Base-by-base conservation (phyloP, 2,888 invertebrate species). In the Lobophora halterata region DNA sequence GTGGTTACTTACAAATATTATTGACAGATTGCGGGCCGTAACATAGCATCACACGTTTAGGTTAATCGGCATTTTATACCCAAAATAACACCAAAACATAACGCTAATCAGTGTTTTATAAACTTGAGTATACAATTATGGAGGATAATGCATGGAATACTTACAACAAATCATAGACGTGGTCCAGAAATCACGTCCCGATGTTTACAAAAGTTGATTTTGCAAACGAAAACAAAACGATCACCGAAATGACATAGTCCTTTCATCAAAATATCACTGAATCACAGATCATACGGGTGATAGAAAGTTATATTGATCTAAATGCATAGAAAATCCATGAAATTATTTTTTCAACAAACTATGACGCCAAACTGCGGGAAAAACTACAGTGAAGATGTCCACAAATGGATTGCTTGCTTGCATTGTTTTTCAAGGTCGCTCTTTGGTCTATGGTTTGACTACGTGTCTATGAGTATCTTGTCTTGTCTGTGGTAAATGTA, bases 301-400 rank as follows among this genome's bases (percentile, higher is more conserved):
- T 45, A 53, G 58, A 57, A 29, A 58, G 64, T 71, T 58, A 50
- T 71, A 71, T 61, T 72, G 65, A 68, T 76, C 73, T 80, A 81
- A 79, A 74, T 79, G 78, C 80, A 82, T 76, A 79, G 74, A 78
- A 82, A 82, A 75, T 55, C 70, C 65, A 62, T 64, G 51, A 65
- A 65, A 68, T 69, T 66, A 55, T 67, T 79, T 79, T 79, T 74
- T 73, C 21, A 72, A 73, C 72, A 79, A 74, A 71, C 67, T 76
- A 62, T 66, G 87, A 87, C 87, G 87, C 87, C 83, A 87, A 87
- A 83, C 83, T 86, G 81, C 80, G 82, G 83, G 83, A 86, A 86
- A 85, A 86, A 87, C 85, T 86, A 82, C 72, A 71, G 67, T 65
- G 85, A 87, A 87, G 83, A 71, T 82, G 68, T 83, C 70, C 52